Conservation (phyloP, 2,113 vertebrate genomes). For the Amphilophus citrinellus region DNA sequence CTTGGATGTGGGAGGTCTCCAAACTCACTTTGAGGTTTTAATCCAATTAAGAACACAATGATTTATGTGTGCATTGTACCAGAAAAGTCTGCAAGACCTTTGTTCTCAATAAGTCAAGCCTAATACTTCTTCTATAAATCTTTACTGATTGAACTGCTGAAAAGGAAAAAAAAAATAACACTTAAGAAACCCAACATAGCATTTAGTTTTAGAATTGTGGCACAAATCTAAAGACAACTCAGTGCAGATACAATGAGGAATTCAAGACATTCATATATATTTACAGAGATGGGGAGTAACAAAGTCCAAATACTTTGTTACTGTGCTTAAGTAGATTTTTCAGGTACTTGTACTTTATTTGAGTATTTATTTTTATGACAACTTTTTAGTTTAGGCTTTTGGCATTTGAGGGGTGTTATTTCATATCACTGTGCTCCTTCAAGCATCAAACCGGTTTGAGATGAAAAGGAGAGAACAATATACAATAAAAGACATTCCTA, state of each 20-base stretch:
- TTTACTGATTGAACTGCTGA: conserved; percentile 33
- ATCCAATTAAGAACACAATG: conserved; percentile 76
- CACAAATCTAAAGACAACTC: background rate
- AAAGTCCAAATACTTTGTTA: too few relatives aligned
- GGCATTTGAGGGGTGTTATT: too few relatives aligned
- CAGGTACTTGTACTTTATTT: too few relatives aligned
- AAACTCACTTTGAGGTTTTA: conserved; percentile 74
- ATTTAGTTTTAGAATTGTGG: conserved; percentile 24
- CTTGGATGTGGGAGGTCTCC: conserved; percentile 76
- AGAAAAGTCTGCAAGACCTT: conserved; percentile 58
- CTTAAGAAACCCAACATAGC: conserved; percentile 23
- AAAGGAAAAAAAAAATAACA: conserved; percentile 29
- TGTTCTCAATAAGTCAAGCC: conserved; percentile 58
- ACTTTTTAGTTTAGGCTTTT: too few relatives aligned
- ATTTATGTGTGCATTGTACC: conserved; percentile 60
- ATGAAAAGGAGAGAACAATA: too few relatives aligned
- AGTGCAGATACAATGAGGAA: background rate
- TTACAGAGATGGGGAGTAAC: too few relatives aligned
- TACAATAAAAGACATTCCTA: too few relatives aligned
- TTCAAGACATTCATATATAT: background rate
- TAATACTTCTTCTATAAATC: conserved; percentile 62
- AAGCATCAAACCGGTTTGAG: too few relatives aligned
- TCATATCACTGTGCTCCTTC: too few relatives aligned
- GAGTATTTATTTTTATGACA: too few relatives aligned
- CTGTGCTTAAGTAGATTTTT: too few relatives aligned